Conservation (phyloP, 1,140 invertebrate genomes). For the Drosophila kikkawai region DNA sequence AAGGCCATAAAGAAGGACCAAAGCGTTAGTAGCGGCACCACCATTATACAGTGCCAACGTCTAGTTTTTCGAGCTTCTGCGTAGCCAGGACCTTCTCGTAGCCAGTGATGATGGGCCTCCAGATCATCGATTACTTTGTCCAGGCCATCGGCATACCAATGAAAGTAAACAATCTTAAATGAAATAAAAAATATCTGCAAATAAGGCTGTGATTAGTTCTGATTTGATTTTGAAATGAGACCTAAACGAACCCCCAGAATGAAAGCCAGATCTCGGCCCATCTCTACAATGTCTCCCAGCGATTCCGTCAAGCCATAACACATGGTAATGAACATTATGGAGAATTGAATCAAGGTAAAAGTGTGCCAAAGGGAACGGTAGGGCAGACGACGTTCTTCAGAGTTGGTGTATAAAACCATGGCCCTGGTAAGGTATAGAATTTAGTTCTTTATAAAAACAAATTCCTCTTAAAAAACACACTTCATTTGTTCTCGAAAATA, state of each 20-base stretch:
- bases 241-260: conserved; percentile 6
- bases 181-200: background rate
- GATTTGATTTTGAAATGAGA: accelerated
- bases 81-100: background rate
- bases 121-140: conserved; percentile 31
- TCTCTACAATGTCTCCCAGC: conserved; percentile 6
- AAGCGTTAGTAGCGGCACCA: accelerated
- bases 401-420: conserved; percentile 31
- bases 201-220: background rate
- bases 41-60: conserved; percentile 8
- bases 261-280: conserved; percentile 39
- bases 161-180: conserved; percentile 9
- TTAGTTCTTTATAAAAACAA: too few species aligned
- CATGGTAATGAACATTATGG: background rate
- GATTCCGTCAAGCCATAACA: conserved; percentile 23
- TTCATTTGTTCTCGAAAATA: conserved; percentile 14
- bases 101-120: conserved; percentile 16
- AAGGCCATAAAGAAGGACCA: background rate
- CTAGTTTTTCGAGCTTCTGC: background rate
- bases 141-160: conserved; percentile 19
- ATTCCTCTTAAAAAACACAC: background rate
- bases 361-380: conserved; percentile 29
- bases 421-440: conserved; percentile 1
- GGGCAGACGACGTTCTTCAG: conserved; percentile 1
- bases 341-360: background rate